Evolutionary conservation across 2,797 vertebrate genomes (phyloP).

Genomic region (Scolopax bukidnonensis): DNA sequence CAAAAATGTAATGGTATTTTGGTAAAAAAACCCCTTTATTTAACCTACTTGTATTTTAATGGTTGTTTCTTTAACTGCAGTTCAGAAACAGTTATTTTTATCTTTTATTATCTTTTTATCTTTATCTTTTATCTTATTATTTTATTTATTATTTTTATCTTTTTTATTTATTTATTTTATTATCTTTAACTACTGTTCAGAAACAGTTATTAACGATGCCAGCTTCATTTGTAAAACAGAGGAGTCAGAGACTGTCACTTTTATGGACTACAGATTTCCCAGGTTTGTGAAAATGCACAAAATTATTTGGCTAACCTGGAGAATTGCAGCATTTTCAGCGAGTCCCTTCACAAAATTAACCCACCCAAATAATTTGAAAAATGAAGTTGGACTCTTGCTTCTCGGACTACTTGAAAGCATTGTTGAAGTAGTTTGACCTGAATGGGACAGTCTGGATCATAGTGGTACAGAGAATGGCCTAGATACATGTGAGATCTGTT

Average conservation of each 20-base stretch:
- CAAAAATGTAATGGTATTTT: not conserved
- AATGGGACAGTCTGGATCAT: not conserved
- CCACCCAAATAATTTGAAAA: not conserved
- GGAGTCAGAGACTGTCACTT: slow-evolving; percentile 25
- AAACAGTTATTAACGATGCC: slow-evolving; percentile 38
- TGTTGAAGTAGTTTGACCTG: not conserved
- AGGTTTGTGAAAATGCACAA: slow-evolving; percentile 29
- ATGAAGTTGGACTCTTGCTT: not conserved
- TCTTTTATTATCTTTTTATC: too few relatives aligned
- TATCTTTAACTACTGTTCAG: too few relatives aligned
- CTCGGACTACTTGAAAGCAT: not conserved
- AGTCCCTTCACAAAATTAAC: not conserved
- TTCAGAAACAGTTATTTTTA: slow-evolving; percentile 48
- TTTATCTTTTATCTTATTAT: too few relatives aligned
- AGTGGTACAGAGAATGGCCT: not conserved
- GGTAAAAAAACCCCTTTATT: not conserved
- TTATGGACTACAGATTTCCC: slow-evolving; percentile 32
- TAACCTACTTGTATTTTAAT: slow-evolving; percentile 29
- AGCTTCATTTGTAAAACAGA: slow-evolving; percentile 42
- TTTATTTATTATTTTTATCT: too few relatives aligned
- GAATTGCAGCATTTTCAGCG: not conserved
- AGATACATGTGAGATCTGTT: fast-evolving
- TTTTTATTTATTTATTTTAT: too few relatives aligned
- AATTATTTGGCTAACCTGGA: slow-evolving; percentile 32
- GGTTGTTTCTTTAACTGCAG: slow-evolving; percentile 2